Conservation (phyloP, 2,113 vertebrate species). For the Macroglossus sobrinus region DNA sequence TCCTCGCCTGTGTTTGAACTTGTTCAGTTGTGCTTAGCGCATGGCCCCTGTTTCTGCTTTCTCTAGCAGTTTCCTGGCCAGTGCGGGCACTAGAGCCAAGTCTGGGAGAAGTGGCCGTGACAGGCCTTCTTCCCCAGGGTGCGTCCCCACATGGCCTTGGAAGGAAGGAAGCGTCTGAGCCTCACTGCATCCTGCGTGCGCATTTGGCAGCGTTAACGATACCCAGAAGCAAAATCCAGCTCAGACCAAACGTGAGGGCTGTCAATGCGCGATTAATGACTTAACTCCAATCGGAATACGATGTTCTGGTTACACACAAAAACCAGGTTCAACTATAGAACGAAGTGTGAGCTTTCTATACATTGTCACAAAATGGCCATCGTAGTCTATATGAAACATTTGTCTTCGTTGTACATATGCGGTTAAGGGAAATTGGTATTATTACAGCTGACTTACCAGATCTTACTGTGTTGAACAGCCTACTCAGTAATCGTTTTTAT, state of each 20-base stretch:
- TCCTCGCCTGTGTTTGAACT: slow-evolving; percentile 28
- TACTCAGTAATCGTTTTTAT: accelerated
- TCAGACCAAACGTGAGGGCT: background rate
- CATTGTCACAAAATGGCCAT: accelerated
- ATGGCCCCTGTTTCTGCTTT: background rate
- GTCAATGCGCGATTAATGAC: background rate
- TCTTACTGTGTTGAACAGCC: background rate
- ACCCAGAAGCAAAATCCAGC: background rate
- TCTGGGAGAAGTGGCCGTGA: background rate
- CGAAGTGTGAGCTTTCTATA: background rate
- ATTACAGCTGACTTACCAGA: background rate
- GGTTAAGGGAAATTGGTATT: background rate
- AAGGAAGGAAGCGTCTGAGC: background rate
- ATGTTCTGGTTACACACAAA: background rate
- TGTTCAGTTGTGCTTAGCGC: background rate
- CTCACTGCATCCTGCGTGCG: background rate
- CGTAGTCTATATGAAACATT: no score
- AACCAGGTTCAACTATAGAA: background rate
- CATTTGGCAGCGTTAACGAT: background rate
- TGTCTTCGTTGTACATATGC: background rate
- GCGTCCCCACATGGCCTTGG: background rate
- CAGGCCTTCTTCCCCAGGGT: background rate
- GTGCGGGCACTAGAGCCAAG: background rate
- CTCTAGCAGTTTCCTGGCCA: slow-evolving; percentile 18
- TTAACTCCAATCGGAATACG: background rate